These are phyloP conservation scores for Lepilemur ruficaudatus DNA, from an alignment of 2,797 vertebrate genomes.

Conservation along the genomic window DNA sequence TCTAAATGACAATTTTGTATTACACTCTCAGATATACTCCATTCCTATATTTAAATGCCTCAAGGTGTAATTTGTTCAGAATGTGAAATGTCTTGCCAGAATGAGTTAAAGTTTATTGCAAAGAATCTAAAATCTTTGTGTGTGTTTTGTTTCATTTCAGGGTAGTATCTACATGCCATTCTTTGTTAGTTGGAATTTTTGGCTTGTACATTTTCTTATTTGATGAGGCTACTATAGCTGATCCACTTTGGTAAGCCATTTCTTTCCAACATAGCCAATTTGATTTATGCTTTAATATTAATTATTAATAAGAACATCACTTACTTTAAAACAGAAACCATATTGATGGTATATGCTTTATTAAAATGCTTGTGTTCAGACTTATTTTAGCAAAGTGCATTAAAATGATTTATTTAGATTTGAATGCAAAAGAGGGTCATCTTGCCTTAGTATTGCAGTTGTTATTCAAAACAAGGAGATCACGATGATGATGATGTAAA, in stretches of 20 bases:
- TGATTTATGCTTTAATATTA: constrained; percentile 16
- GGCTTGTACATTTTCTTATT: constrained; percentile 94
- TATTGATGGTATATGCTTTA: background rate
- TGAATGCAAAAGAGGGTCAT: background rate
- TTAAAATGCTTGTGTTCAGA: constrained; percentile 44
- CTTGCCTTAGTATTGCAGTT: background rate
- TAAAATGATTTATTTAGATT: constrained; percentile 29
- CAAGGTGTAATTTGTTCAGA: background rate
- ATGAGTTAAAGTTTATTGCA: background rate
- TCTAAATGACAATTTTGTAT: background rate
- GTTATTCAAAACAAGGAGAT: background rate
- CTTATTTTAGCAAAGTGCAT: constrained; percentile 10
- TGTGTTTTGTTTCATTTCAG: constrained; percentile 83
- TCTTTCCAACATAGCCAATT: constrained; percentile 22
- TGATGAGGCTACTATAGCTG: constrained; percentile 92
- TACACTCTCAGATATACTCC: background rate
- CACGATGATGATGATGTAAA: background rate
- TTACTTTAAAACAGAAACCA: constrained; percentile 32
- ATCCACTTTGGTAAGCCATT: constrained; percentile 94
- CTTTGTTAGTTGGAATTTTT: constrained; percentile 93
- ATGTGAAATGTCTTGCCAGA: background rate
- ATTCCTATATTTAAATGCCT: background rate
- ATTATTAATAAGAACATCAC: constrained; percentile 60
- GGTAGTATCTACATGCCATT: constrained; percentile 96
- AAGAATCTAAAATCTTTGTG: constrained; percentile 15